Evolutionary conservation across 2,113 vertebrate species (phyloP).

Genomic region (Boleophthalmus pectinirostris): DNA sequence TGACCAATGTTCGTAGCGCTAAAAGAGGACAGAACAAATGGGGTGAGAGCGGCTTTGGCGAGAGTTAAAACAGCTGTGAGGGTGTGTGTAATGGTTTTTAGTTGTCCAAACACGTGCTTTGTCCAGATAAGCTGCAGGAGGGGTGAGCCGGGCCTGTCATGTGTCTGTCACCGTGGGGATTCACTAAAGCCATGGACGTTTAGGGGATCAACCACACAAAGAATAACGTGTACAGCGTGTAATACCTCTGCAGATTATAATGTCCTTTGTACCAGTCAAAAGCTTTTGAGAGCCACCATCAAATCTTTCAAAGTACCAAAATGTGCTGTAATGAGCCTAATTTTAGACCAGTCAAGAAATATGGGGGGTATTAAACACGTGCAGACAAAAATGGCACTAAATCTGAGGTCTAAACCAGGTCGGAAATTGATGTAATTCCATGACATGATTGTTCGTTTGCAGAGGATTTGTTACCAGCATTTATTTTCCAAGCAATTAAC

Average conservation of each 20-base stretch:
- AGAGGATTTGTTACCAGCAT: too few relatives aligned
- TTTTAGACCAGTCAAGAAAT: neutral
- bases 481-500: too few relatives aligned
- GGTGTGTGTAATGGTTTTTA: slow-evolving; percentile 57
- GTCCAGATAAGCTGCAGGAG: slow-evolving; percentile 68
- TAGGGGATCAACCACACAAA: slow-evolving; percentile 54
- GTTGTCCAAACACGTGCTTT: slow-evolving; percentile 66
- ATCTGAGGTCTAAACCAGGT: neutral
- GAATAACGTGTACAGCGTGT: slow-evolving; percentile 16
- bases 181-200: slow-evolving; percentile 59
- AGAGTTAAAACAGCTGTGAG: slow-evolving; percentile 52
- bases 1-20: slow-evolving; percentile 14
- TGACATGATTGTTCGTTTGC: too few relatives aligned
- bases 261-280: neutral
- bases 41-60: slow-evolving; percentile 19
- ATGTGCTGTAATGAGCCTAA: neutral
- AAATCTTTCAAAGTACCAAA: neutral
- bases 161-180: slow-evolving; percentile 56
- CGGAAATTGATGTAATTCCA: too few relatives aligned
- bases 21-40: slow-evolving; percentile 34
- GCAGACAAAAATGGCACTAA: neutral
- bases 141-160: slow-evolving; percentile 65
- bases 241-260: slow-evolving; percentile 10
- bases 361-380: neutral
- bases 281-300: neutral